Conservation (phyloP, 2,888 invertebrate species). For the Ptychoptera albimana region DNA sequence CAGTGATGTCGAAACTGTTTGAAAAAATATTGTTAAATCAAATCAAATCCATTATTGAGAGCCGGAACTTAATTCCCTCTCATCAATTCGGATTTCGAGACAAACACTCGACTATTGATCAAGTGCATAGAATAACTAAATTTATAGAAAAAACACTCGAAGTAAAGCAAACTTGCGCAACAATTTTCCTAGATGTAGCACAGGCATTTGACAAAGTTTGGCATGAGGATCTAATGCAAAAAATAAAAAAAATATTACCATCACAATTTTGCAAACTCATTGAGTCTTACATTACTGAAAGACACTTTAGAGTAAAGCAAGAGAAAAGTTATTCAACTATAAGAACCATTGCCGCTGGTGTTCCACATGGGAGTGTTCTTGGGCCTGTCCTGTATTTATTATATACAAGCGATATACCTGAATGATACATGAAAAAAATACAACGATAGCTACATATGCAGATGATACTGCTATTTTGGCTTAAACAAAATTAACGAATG, state of each 20-base stretch:
- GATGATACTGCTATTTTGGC: constrained; percentile 3
- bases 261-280: no score
- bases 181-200: constrained; percentile 6
- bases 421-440: not conserved
- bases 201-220: constrained; percentile 6
- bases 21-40: no score
- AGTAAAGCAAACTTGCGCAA: constrained; percentile 6
- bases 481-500: no score
- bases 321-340: constrained; percentile 1
- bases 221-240: no score
- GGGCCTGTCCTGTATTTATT: constrained; percentile 2
- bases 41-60: no score
- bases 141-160: constrained; percentile 6
- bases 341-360: not conserved
- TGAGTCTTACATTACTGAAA: not conserved
- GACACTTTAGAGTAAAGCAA: constrained; percentile 2
- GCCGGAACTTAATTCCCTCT: not conserved
- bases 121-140: constrained; percentile 2
- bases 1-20: no score
- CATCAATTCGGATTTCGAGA: constrained; percentile 8
- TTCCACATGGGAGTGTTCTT: constrained; percentile 2
- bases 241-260: no score
- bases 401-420: constrained; percentile 1
- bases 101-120: constrained; percentile 5
- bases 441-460: constrained; percentile 1